Conservation (phyloP, 2,888 invertebrate genomes). For the Heteromurus nitidus region DNA sequence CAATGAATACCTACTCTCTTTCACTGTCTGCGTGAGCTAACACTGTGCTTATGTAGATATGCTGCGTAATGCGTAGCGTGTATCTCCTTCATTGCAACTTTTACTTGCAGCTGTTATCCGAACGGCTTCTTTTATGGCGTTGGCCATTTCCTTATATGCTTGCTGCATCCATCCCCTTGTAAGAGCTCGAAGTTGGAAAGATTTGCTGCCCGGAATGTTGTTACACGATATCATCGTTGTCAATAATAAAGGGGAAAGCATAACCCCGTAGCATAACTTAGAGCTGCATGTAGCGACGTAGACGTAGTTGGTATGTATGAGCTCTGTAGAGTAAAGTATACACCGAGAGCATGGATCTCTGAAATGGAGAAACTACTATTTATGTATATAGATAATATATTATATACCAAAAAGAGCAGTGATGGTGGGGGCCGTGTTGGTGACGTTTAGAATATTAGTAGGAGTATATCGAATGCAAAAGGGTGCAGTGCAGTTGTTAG, state of each 20-base stretch:
- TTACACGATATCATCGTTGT: conserved; percentile 19
- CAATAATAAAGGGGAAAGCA: conserved; percentile 20
- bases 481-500: not conserved
- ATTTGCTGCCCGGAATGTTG: conserved; percentile 36
- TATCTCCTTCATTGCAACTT: too few species aligned
- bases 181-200: conserved; percentile 18
- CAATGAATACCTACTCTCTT: conserved; percentile 46
- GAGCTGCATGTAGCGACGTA: too few species aligned
- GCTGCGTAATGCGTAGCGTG: not conserved
- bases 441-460: conserved; percentile 19
- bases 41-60: conserved; percentile 29
- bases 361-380: conserved; percentile 22
- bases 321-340: too few species aligned
- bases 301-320: too few species aligned
- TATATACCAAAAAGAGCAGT: conserved; percentile 41
- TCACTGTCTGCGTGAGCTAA: conserved; percentile 1
- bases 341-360: conserved; percentile 20
- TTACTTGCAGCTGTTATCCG: conserved; percentile 44
- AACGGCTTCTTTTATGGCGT: conserved; percentile 28
- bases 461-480: not conserved
- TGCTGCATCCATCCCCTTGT: not conserved
- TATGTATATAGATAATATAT: conserved; percentile 24
- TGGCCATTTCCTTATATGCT: not conserved
- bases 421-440: conserved; percentile 8
- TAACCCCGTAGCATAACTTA: conserved; percentile 14